A percentile compares a stretch with the other conserved stretches of the same genome.
phyloP scores from a whole-genome alignment of 2,113 vertebrate species.

The Chamaea fasciata region DNA sequence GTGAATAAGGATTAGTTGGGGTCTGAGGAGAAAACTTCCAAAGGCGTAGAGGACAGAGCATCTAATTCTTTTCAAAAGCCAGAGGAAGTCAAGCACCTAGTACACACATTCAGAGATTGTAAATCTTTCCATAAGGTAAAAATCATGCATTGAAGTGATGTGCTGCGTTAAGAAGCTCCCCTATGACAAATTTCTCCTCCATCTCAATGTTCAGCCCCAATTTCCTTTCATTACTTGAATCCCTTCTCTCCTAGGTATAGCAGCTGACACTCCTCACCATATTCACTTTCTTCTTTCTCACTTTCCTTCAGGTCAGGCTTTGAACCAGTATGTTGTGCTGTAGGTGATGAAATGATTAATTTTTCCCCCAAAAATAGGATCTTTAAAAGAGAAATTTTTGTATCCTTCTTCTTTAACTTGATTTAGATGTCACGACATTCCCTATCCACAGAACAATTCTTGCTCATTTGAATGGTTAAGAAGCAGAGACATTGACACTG shows the following conservation, averaged over 20 bases:
- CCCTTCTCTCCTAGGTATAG: background rate
- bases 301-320: conserved; percentile 32
- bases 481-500: background rate
- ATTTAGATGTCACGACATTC: background rate
- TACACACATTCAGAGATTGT: background rate
- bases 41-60: background rate
- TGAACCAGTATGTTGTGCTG: background rate
- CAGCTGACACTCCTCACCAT: background rate
- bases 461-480: background rate
- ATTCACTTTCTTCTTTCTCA: conserved; percentile 18
- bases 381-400: background rate
- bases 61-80: background rate
- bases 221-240: conserved; percentile 24
- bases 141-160: background rate
- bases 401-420: background rate
- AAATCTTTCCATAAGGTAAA: background rate
- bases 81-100: background rate
- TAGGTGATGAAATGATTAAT: background rate
- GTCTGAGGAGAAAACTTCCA: background rate
- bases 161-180: background rate
- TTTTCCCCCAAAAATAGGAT: accelerated
- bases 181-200: background rate
- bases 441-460: background rate
- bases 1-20: conserved; percentile 14
- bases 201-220: background rate